Evolutionary conservation across 2,113 vertebrate species (phyloP).

Genomic region (Microcebus jonahi): DNA sequence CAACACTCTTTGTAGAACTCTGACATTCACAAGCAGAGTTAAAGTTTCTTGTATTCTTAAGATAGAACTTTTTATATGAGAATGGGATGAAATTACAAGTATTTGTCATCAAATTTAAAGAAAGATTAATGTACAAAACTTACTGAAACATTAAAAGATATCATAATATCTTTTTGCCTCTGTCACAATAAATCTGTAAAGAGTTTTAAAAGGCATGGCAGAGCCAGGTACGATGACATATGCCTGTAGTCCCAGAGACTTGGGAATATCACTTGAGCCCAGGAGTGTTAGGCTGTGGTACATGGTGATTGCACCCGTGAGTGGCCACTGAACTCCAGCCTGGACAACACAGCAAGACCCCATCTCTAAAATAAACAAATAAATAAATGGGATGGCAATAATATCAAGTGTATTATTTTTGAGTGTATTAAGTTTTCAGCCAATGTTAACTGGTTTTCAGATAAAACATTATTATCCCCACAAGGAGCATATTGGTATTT

Average conservation of each 20-base stretch:
- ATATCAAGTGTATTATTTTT: background rate
- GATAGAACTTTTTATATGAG: background rate
- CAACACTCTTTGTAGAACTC: background rate
- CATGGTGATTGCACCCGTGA: too few relatives aligned
- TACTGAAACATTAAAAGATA: too few relatives aligned
- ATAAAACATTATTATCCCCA: background rate
- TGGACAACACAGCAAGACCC: too few relatives aligned
- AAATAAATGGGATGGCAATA: background rate
- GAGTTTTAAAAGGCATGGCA: background rate
- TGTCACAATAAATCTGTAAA: background rate
- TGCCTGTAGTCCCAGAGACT: too few relatives aligned
- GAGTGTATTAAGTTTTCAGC: background rate
- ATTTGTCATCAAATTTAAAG: background rate
- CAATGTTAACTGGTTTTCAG: background rate
- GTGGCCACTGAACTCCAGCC: too few relatives aligned
- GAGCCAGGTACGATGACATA: too few relatives aligned
- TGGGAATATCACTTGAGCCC: too few relatives aligned
- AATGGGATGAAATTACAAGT: background rate
- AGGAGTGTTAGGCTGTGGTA: too few relatives aligned
- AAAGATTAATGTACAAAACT: background rate
- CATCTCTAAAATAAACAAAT: too few relatives aligned
- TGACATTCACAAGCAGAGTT: background rate
- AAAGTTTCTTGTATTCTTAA: background rate
- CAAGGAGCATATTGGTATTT: background rate
- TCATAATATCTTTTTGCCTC: background rate